Evolutionary conservation across 2,113 vertebrate genomes (phyloP).

Genomic region (Vidua chalybeata): DNA sequence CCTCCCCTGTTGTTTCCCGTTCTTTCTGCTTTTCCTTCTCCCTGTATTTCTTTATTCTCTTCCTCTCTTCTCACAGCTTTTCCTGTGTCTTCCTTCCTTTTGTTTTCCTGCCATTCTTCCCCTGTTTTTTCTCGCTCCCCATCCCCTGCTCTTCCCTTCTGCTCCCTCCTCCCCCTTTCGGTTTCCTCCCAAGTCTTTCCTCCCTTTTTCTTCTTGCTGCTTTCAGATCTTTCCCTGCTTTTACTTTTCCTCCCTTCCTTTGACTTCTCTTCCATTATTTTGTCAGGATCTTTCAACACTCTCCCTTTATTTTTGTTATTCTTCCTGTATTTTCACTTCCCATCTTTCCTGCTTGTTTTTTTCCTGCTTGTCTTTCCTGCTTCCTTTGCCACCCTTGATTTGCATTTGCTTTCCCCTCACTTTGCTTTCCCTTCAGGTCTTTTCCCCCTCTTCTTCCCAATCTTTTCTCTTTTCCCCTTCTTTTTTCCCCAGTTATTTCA

Average conservation of each 20-base stretch:
- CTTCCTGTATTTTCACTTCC: background rate
- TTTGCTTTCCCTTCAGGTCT: background rate
- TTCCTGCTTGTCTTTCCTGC: background rate
- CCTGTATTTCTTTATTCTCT: background rate
- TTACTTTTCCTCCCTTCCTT: background rate
- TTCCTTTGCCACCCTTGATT: background rate
- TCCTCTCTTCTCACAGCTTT: background rate
- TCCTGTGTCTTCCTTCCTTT: background rate
- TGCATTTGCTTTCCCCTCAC: background rate
- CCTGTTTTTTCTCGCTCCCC: background rate
- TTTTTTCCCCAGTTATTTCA: background rate
- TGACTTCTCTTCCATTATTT: background rate
- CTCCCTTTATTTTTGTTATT: background rate
- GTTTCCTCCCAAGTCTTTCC: background rate
- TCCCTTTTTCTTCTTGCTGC: background rate
- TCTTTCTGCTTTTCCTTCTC: background rate
- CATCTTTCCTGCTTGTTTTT: background rate
- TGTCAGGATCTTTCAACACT: background rate
- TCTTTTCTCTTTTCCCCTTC: background rate
- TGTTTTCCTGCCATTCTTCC: background rate
- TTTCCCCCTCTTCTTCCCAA: accelerated
- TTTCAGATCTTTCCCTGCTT: background rate
- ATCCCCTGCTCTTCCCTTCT: background rate
- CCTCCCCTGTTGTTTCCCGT: background rate
- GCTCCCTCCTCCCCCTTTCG: background rate